Conservation (phyloP, 2,888 invertebrate species). For the Macrosoma leucophasiata region DNA sequence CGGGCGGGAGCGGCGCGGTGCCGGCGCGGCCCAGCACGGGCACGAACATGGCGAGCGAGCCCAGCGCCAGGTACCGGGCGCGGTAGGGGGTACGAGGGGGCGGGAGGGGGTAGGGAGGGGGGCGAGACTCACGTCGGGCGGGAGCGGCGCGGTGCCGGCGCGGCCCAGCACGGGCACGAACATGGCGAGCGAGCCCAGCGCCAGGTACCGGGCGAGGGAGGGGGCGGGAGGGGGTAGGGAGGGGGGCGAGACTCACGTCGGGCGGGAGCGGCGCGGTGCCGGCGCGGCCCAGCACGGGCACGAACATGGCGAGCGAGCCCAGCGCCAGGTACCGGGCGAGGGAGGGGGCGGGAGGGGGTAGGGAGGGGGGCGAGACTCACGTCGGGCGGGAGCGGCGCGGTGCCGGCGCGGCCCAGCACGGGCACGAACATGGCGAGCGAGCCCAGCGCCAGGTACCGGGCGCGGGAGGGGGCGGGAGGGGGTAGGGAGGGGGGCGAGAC, state of each 20-base stretch:
- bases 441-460: conserved; percentile 82
- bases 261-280: conserved; percentile 81
- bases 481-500: conserved; percentile 16
- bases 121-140: conserved; percentile 81
- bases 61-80: conserved; percentile 83
- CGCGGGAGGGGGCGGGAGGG: conserved; percentile 42
- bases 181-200: conserved; percentile 81
- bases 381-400: conserved; percentile 81
- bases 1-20: conserved; percentile 79
- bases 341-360: no score
- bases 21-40: conserved; percentile 89
- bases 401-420: conserved; percentile 86
- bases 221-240: no score
- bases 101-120: no score
- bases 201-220: no score
- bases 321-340: conserved; percentile 84
- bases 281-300: conserved; percentile 88
- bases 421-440: conserved; percentile 86
- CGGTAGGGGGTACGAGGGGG: no score
- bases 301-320: conserved; percentile 82
- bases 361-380: no score
- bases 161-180: conserved; percentile 90
- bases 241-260: conserved; percentile 79
- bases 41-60: conserved; percentile 82
- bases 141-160: conserved; percentile 78